Evolutionary conservation across 2,888 invertebrate genomes (phyloP).

Genomic region (Phorcus lineatus): DNA sequence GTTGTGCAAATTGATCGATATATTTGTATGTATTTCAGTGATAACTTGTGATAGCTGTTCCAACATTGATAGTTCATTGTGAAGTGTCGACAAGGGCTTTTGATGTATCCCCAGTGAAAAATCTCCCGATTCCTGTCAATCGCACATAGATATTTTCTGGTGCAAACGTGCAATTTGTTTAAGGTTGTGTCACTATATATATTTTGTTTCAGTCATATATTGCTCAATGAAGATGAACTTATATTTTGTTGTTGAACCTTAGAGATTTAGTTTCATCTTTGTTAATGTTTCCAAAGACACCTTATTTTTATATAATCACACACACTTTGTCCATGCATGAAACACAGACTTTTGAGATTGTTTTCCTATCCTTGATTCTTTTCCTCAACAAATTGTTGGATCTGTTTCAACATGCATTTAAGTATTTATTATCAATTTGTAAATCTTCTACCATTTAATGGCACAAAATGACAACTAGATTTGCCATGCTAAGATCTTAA

Average conservation of each 20-base stretch:
- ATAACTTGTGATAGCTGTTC: neutral
- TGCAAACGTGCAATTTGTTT: constrained; percentile 26
- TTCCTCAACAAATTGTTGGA: constrained; percentile 12
- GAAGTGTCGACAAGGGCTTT: neutral
- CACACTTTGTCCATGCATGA: constrained; percentile 17
- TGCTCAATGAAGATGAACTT: constrained; percentile 31
- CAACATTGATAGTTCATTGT: neutral
- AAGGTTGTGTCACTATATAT: constrained; percentile 30
- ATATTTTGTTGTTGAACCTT: constrained; percentile 26
- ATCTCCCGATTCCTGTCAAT: neutral
- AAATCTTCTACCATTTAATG: constrained; percentile 10
- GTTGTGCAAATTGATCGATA: neutral
- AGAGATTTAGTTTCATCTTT: constrained; percentile 23
- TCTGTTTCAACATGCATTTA: constrained; percentile 22
- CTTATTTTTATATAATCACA: constrained; percentile 23
- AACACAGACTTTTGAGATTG: constrained; percentile 20
- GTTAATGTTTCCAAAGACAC: constrained; percentile 23
- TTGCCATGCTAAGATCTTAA: neutral
- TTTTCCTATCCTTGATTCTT: constrained; percentile 14
- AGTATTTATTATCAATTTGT: neutral
- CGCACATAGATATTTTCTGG: constrained; percentile 20
- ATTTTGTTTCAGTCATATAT: constrained; percentile 30
- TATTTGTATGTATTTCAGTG: neutral
- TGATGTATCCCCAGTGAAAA: constrained; percentile 7
- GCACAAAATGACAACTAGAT: constrained; percentile 12